These are phyloP conservation scores for Halocaridina rubra DNA, from an alignment of 2,888 invertebrate species.

Conservation along the genomic window DNA sequence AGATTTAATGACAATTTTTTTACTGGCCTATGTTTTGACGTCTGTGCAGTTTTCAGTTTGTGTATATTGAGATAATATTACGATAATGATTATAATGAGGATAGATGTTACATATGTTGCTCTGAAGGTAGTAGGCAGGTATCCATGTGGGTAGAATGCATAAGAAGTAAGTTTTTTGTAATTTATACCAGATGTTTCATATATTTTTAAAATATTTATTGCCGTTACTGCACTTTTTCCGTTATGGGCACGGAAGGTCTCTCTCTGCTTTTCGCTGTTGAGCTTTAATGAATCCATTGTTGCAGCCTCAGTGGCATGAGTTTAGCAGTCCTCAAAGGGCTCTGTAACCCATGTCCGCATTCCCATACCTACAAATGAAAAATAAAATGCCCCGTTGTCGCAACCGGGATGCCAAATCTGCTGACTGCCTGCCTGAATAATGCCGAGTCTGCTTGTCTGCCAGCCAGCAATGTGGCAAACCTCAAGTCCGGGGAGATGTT, in stretches of 20 bases:
- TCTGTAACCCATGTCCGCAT: constrained; percentile 17
- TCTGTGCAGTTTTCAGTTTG: constrained; percentile 37
- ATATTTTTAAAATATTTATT: constrained; percentile 61
- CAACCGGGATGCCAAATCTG: constrained; percentile 37
- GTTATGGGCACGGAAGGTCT: constrained; percentile 52
- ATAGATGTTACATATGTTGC: constrained; percentile 32
- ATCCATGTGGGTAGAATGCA: constrained; percentile 41
- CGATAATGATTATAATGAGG: too few species aligned
- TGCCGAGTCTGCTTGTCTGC: constrained; percentile 33
- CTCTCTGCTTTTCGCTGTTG: constrained; percentile 48
- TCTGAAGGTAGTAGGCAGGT: constrained; percentile 26
- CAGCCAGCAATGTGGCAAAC: constrained; percentile 36
- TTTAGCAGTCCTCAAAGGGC: not conserved
- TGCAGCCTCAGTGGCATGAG: constrained; percentile 28
- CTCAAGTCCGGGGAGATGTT: constrained; percentile 32
- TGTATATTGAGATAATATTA: constrained; percentile 33
- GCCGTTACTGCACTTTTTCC: constrained; percentile 56
- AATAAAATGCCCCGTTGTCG: constrained; percentile 21
- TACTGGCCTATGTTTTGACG: constrained; percentile 37
- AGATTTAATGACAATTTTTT: constrained; percentile 23
- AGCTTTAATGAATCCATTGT: constrained; percentile 51
- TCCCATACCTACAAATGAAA: not conserved
- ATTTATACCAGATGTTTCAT: constrained; percentile 59
- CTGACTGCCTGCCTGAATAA: constrained; percentile 36
- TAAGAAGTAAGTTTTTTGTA: constrained; percentile 47